These are phyloP conservation scores for Meghimatium bilineatum DNA, from an alignment of 2,888 invertebrate genomes.

Conservation along the genomic window DNA sequence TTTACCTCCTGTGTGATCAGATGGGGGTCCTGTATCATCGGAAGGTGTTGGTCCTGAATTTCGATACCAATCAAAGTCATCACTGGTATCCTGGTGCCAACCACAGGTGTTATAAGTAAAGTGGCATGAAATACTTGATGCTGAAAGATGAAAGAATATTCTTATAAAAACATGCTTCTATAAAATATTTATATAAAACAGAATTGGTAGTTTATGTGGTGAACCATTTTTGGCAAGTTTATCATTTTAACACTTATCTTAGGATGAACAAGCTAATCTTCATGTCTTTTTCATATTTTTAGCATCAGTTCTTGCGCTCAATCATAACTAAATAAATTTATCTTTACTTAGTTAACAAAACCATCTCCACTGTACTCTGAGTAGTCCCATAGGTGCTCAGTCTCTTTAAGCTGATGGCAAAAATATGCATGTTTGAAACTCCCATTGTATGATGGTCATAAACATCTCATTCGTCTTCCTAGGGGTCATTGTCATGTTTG, in stretches of 20 bases:
- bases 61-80: constrained; percentile 70
- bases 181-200: not conserved
- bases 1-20: constrained; percentile 64
- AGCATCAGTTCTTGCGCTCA: too few species aligned
- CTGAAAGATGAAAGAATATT: not conserved
- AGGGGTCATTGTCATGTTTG: too few species aligned
- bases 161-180: not conserved
- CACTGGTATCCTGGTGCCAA: constrained; percentile 63
- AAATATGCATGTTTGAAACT: too few species aligned
- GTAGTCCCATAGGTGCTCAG: too few species aligned
- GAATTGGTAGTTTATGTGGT: not conserved
- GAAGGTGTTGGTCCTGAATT: constrained; percentile 57
- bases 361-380: too few species aligned
- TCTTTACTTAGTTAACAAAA: too few species aligned
- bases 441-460: too few species aligned
- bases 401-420: too few species aligned
- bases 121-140: constrained; percentile 57
- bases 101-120: constrained; percentile 68
- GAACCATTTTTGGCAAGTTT: not conserved
- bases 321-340: too few species aligned
- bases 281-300: not conserved
- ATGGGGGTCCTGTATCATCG: constrained; percentile 64
- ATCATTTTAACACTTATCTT: not conserved
- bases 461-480: too few species aligned
- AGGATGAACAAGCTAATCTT: not conserved